phyloP scores from a whole-genome alignment of 2,888 invertebrate genomes.

The Agrochola macilenta region DNA sequence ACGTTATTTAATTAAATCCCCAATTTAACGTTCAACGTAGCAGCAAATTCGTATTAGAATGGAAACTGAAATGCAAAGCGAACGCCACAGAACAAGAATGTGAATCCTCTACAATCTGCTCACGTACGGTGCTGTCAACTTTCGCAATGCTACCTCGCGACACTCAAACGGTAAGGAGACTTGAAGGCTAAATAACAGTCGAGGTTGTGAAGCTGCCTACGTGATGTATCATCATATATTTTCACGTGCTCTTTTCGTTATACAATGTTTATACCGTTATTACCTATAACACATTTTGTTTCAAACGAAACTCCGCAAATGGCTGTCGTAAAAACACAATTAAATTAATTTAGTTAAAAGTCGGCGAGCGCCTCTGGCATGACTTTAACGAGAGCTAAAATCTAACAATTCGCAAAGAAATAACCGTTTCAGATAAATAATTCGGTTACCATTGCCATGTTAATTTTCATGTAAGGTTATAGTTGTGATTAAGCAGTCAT shows the following conservation, averaged over 20 bases:
- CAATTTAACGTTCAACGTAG: conserved; percentile 60
- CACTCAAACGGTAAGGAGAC: conserved; percentile 84
- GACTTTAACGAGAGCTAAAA: conserved; percentile 31
- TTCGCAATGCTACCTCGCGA: conserved; percentile 88
- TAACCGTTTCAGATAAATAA: conserved; percentile 54
- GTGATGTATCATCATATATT: conserved; percentile 69
- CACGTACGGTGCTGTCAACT: conserved; percentile 88
- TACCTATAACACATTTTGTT: conserved; percentile 21
- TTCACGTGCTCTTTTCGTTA: conserved; percentile 49
- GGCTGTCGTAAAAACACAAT: conserved; percentile 41
- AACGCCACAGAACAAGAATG: conserved; percentile 78
- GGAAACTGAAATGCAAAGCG: conserved; percentile 81
- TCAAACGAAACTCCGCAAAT: conserved; percentile 23
- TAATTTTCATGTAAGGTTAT: conserved; percentile 66
- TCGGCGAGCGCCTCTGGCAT: conserved; percentile 20
- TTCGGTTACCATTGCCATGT: conserved; percentile 63
- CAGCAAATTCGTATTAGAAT: conserved; percentile 75
- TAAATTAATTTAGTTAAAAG: conserved; percentile 42
- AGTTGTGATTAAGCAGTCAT: conserved; percentile 66
- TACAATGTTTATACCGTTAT: conserved; percentile 28
- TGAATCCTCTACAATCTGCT: conserved; percentile 81
- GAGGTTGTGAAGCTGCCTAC: conserved; percentile 78
- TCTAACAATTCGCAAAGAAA: conserved; percentile 47
- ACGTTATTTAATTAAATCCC: conserved; percentile 69
- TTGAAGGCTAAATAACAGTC: conserved; percentile 85